phyloP scores from a whole-genome alignment of 2,888 invertebrate species.

The Drosophila monieri region DNA sequence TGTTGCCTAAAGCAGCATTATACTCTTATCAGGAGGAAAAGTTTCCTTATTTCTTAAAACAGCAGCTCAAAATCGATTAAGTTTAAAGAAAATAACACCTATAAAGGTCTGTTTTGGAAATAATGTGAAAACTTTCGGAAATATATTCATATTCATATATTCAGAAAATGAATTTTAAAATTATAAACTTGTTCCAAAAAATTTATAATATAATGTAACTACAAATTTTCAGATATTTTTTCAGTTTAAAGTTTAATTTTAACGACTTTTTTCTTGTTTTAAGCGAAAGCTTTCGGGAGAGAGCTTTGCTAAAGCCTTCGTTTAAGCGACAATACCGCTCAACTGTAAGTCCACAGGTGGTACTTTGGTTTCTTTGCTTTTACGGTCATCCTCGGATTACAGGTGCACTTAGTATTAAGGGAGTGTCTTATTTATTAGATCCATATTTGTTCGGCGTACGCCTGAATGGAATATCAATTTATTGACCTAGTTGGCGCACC shows the following conservation, averaged over 20 bases:
- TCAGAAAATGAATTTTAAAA: no score
- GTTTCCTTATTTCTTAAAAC: neutral
- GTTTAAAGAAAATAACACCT: neutral
- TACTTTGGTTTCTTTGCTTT: neutral
- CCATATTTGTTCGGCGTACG: neutral
- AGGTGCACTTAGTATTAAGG: neutral
- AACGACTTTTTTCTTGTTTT: slow-evolving; percentile 8
- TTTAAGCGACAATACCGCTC: neutral
- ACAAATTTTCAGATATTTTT: no score
- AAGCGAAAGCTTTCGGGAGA: slow-evolving; percentile 11
- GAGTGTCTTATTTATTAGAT: neutral
- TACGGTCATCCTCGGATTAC: neutral
- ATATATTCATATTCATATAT: no score
- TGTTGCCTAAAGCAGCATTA: no score
- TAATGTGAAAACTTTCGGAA: no score
- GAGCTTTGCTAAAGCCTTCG: slow-evolving; percentile 1
- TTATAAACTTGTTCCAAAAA: no score
- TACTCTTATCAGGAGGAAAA: neutral
- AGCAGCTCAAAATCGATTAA: neutral
- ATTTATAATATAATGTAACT: no score
- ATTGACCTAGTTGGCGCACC: neutral
- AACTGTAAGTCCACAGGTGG: slow-evolving; percentile 37
- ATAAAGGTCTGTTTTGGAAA: no score
- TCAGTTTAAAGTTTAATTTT: slow-evolving; percentile 1
- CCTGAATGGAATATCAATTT: slow-evolving; percentile 14